Percentiles rank a stretch among this genome's conserved stretches.
phyloP scores from a whole-genome alignment of 2,888 invertebrate species.

The Athetis lepigone region DNA sequence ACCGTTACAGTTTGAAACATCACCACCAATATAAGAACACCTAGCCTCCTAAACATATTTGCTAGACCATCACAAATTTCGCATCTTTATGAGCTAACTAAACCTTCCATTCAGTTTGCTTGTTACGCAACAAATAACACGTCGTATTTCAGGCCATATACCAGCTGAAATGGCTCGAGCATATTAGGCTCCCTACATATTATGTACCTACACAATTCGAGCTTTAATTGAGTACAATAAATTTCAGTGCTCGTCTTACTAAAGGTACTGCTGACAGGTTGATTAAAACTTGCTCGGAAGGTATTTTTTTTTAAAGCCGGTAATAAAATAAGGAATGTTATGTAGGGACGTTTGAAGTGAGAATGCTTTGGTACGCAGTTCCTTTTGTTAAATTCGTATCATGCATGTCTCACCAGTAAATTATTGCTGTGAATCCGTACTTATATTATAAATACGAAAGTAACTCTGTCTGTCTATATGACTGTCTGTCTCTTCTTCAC shows the following conservation, averaged over 20 bases:
- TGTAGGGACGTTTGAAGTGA: not conserved
- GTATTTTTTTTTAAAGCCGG: slow-evolving; percentile 43
- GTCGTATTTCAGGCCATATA: slow-evolving; percentile 43
- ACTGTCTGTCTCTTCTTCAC: too few species aligned
- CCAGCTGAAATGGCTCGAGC: slow-evolving; percentile 31
- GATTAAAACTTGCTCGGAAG: slow-evolving; percentile 46
- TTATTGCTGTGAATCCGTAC: too few species aligned
- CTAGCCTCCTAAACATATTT: not conserved
- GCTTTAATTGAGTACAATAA: slow-evolving; percentile 58
- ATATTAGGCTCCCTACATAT: slow-evolving; percentile 40
- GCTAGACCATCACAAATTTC: slow-evolving; percentile 13
- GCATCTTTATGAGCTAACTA: slow-evolving; percentile 31
- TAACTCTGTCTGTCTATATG: too few species aligned
- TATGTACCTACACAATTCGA: slow-evolving; percentile 37
- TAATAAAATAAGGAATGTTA: slow-evolving; percentile 41
- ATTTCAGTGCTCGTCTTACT: slow-evolving; percentile 56
- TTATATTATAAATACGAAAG: too few species aligned
- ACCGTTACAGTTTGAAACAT: not conserved
- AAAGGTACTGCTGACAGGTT: slow-evolving; percentile 51
- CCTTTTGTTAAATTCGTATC: not conserved
- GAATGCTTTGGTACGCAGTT: not conserved
- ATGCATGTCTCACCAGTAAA: too few species aligned
- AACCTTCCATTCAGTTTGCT: slow-evolving; percentile 36
- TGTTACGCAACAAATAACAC: slow-evolving; percentile 45
- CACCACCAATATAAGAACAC: not conserved